A percentile compares a stretch with the other conserved stretches of the same genome.
These are phyloP conservation scores for Lacerta viridis DNA, from an alignment of 2,797 vertebrate species.

Conservation along the genomic window DNA sequence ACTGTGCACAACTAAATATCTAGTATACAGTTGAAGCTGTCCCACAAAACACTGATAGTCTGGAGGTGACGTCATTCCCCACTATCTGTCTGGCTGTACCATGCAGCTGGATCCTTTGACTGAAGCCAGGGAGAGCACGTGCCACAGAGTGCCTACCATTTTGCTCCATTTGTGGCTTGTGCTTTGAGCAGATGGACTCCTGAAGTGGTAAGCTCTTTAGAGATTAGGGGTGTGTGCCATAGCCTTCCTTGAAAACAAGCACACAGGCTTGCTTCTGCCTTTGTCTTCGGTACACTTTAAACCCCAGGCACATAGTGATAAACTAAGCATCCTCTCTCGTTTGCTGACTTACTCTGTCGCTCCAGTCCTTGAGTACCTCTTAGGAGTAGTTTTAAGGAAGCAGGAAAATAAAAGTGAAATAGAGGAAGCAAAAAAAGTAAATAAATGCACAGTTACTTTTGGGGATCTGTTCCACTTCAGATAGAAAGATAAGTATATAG, in stretches of 20 bases:
- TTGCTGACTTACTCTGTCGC: not conserved
- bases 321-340: not conserved
- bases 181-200: not conserved
- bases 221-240: not conserved
- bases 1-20: too few species aligned
- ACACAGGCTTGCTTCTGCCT: not conserved
- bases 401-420: conserved; percentile 2
- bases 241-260: not conserved
- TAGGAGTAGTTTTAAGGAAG: not conserved
- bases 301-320: not conserved
- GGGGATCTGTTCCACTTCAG: not conserved
- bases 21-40: too few species aligned
- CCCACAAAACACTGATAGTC: too few species aligned
- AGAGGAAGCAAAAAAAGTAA: not conserved
- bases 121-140: not conserved
- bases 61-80: not conserved
- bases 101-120: not conserved
- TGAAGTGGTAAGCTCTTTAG: not conserved
- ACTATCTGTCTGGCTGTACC: not conserved
- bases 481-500: not conserved
- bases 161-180: not conserved
- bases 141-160: not conserved
- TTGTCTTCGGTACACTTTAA: not conserved
- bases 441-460: not conserved
- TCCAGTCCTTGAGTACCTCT: not conserved